Conservation (phyloP, 2,888 invertebrate species). For the Amphipyra tragopoginis region DNA sequence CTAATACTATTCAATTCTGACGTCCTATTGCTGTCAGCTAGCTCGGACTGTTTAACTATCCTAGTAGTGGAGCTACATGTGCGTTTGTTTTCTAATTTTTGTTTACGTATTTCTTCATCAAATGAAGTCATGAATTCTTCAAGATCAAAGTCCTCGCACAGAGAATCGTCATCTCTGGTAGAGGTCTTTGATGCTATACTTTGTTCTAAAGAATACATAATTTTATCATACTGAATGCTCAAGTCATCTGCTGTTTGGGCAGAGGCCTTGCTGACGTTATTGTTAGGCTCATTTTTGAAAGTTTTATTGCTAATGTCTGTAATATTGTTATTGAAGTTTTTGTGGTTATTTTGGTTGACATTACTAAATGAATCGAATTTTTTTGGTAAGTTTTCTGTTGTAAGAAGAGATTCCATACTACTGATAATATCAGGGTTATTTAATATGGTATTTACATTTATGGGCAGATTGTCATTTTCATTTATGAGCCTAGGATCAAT, state of each 20-base stretch:
- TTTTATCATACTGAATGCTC: slow-evolving; percentile 87
- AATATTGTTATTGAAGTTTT: slow-evolving; percentile 70
- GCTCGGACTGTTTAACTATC: slow-evolving; percentile 80
- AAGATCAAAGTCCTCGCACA: slow-evolving; percentile 91
- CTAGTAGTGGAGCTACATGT: slow-evolving; percentile 87
- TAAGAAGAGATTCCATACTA: slow-evolving; percentile 87
- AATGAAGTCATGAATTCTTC: slow-evolving; percentile 93
- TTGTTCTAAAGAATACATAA: slow-evolving; percentile 87
- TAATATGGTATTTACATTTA: slow-evolving; percentile 87
- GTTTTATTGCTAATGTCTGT: slow-evolving; percentile 65
- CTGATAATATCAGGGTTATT: slow-evolving; percentile 88
- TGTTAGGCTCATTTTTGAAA: slow-evolving; percentile 69
- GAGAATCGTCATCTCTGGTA: slow-evolving; percentile 85
- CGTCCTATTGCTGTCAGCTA: slow-evolving; percentile 75
- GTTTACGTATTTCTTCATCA: slow-evolving; percentile 90
- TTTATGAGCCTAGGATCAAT: slow-evolving; percentile 92
- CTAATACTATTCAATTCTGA: slow-evolving; percentile 77
- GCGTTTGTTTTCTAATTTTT: slow-evolving; percentile 81
- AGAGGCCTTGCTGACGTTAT: slow-evolving; percentile 70
- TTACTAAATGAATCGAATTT: slow-evolving; percentile 85
- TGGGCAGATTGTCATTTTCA: slow-evolving; percentile 92
- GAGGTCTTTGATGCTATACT: slow-evolving; percentile 85
- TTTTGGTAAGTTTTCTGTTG: slow-evolving; percentile 86
- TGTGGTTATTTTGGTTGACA: slow-evolving; percentile 74
- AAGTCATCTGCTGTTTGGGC: slow-evolving; percentile 81